phyloP scores from a whole-genome alignment of 2,888 invertebrate species.

The Harmothoe impar region DNA sequence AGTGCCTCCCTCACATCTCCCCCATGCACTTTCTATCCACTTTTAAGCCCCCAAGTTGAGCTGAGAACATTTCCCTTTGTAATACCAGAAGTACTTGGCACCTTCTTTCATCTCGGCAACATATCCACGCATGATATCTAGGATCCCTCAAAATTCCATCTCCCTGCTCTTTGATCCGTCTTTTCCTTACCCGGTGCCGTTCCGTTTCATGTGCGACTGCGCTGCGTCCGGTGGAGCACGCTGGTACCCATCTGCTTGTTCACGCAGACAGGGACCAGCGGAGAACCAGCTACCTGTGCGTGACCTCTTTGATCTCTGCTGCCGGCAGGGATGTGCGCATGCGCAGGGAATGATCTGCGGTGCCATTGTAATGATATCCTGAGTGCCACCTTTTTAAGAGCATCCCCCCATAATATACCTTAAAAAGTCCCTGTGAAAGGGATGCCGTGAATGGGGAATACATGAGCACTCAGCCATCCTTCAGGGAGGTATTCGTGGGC shows the following conservation, averaged over 20 bases:
- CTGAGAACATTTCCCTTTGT: not conserved
- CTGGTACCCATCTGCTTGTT: not conserved
- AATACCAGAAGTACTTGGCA: conserved; percentile 1
- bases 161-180: conserved; percentile 22
- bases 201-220: conserved; percentile 39
- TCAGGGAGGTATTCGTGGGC: no score
- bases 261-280: not conserved
- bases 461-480: no score
- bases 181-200: not conserved
- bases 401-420: not conserved
- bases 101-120: conserved; percentile 41
- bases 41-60: no score
- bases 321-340: not conserved
- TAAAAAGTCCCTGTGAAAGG: not conserved
- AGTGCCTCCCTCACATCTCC: no score
- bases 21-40: no score
- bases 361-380: not conserved
- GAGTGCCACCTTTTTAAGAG: not conserved
- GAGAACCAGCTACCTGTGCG: conserved; percentile 21
- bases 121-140: conserved; percentile 44
- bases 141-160: conserved; percentile 20
- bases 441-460: not conserved
- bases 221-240: not conserved
- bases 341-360: not conserved
- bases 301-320: not conserved